A percentile compares a stretch with the other conserved stretches of the same genome.
Evolutionary conservation across 2,888 invertebrate genomes (phyloP).

Genomic region (Nomada lathburiana): DNA sequence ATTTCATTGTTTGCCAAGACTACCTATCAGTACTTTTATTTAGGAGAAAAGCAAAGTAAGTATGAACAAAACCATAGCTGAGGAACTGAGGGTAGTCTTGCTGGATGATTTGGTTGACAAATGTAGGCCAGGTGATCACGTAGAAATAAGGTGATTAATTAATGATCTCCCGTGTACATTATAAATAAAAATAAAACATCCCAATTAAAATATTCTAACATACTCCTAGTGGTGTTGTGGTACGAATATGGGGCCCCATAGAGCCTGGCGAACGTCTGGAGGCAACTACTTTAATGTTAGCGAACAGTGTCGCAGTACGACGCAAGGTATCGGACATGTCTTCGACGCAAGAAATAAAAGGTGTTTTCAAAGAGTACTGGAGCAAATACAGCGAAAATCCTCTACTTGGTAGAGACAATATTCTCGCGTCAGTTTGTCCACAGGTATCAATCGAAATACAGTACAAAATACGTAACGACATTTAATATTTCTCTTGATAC

Average conservation of each 20-base stretch:
- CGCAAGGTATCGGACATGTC: conserved; percentile 78
- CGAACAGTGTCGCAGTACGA: conserved; percentile 78
- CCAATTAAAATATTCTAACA: not conserved
- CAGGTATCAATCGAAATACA: conserved; percentile 85
- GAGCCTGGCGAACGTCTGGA: conserved; percentile 87
- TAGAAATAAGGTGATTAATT: conserved; percentile 90
- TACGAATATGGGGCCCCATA: conserved; percentile 90
- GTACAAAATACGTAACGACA: not conserved
- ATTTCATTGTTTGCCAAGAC: not conserved
- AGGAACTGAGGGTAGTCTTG: conserved; percentile 77
- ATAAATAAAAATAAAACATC: not conserved
- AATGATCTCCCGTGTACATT: not conserved
- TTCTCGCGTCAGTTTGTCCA: conserved; percentile 93
- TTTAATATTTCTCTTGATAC: too few relatives aligned
- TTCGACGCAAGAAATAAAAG: conserved; percentile 86
- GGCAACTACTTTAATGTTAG: conserved; percentile 84
- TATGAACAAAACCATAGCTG: conserved; percentile 47
- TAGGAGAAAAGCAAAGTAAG: conserved; percentile 57
- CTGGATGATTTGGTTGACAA: conserved; percentile 93
- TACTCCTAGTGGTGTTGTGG: conserved; percentile 89
- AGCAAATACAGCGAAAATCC: conserved; percentile 87
- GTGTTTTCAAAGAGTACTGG: conserved; percentile 92
- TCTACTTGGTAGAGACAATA: conserved; percentile 90
- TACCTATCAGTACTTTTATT: conserved; percentile 15
- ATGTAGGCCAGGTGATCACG: conserved; percentile 95